Evolutionary conservation across 2,888 invertebrate species (phyloP), one percentile per base, ranked within the genome.

Genomic region (Hypercompe scribonia): DNA sequence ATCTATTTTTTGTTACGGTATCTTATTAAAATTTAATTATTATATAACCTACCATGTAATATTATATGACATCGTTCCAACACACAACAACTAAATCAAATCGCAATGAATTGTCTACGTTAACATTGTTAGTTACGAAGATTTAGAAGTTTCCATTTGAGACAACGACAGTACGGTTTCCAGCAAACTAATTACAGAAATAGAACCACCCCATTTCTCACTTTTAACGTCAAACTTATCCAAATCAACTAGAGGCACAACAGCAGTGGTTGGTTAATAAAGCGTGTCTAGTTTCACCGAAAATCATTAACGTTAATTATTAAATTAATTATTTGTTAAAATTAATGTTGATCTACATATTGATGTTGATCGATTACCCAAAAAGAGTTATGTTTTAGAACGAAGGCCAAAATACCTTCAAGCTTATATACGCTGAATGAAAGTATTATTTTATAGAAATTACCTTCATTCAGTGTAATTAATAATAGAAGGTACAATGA

Each of bases 171-270:
- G 64, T 18, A 33, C 50, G 61, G 65, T 67, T 74, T 74, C 69
- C 69, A 42, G 61, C 11, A 39, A 34, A 15, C 58, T 70, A 70
- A 64, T 70, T 34, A 54, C 67, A 71, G 68, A 71, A 33, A 65
- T 71, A 68, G 67, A 54, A 67, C 68, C 68, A 68, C 72, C 68
- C 65, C 68, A 68, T 65, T 69, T 36, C 46, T 68, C 13, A 50
- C 36, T 36, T 58, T 31, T 42, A n/a, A 13, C 7, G 15, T 58
- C 13, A 28, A 58, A 58, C 58, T 58, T 58, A 13, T 58, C 28
- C 28, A 10, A 24, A 28, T 58, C 58, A 58, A 58, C n/a, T 18
- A 46, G 3, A 58, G 28, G n/a, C 10, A 58, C 28, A 58, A n/a
- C 54, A 58, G n/a, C 28, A 58, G 58, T n/a, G 58, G 28, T n/a